Conservation (phyloP, 2,113 vertebrate genomes). For the Gallinago jamesoni region DNA sequence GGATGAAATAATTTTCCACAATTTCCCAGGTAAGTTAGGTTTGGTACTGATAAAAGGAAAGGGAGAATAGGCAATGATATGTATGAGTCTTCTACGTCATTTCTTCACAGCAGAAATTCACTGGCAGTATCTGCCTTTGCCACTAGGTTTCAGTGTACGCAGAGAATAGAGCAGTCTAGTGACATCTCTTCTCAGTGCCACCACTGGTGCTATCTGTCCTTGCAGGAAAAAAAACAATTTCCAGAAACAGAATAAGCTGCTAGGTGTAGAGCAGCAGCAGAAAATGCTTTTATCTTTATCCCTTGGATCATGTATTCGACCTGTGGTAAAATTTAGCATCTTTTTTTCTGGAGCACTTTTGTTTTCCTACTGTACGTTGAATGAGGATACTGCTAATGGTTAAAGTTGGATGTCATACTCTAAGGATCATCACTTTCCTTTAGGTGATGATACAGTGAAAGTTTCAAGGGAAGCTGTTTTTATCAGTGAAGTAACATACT, state of each 20-base stretch:
- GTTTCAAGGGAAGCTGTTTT: not conserved
- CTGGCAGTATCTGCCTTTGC: not conserved
- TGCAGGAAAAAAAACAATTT: not conserved
- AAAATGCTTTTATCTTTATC: not conserved
- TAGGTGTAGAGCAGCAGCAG: not conserved
- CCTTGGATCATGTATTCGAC: not conserved
- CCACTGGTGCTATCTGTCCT: not conserved
- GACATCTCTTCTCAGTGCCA: not conserved
- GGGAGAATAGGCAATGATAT: not conserved
- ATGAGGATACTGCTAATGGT: not conserved
- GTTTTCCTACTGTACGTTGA: not conserved
- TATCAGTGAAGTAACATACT: not conserved
- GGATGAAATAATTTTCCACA: not conserved
- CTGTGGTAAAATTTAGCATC: not conserved
- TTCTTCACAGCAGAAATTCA: not conserved
- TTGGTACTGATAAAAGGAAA: not conserved
- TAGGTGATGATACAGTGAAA: not conserved
- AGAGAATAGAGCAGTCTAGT: not conserved
- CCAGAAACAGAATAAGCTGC: not conserved
- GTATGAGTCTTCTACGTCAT: not conserved
- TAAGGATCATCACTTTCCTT: not conserved
- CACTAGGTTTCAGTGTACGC: not conserved
- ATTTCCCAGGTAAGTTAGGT: not conserved
- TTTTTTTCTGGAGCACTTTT: not conserved
- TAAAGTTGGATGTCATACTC: not conserved